A percentile compares a stretch with the other conserved stretches of the same genome.
phyloP scores from a whole-genome alignment of 2,113 vertebrate genomes.

The Reinhardtius hippoglossoides region DNA sequence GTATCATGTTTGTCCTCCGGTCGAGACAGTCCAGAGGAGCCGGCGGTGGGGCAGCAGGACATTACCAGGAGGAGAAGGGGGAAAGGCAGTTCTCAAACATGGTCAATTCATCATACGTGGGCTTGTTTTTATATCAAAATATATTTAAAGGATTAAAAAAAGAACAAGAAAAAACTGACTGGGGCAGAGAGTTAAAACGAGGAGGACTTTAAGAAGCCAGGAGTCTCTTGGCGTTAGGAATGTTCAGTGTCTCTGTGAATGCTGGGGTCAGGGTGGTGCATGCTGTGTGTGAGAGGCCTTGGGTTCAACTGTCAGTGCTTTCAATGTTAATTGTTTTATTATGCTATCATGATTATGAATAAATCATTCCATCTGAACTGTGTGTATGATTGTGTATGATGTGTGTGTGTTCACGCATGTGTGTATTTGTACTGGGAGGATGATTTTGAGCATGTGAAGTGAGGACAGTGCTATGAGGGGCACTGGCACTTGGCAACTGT shows the following conservation, averaged over 20 bases:
- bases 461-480: too few relatives aligned
- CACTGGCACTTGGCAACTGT: too few relatives aligned
- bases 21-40: slow-evolving; percentile 28
- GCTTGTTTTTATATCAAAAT: slow-evolving; percentile 85
- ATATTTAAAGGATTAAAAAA: slow-evolving; percentile 83
- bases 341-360: slow-evolving; percentile 93
- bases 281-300: slow-evolving; percentile 90
- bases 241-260: slow-evolving; percentile 56
- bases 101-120: slow-evolving; percentile 75
- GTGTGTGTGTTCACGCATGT: slow-evolving; percentile 18
- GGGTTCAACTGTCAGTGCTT: slow-evolving; percentile 84
- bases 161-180: slow-evolving; percentile 61
- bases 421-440: too few relatives aligned
- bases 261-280: slow-evolving; percentile 81
- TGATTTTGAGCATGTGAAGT: too few relatives aligned
- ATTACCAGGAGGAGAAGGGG: slow-evolving; percentile 38
- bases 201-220: slow-evolving; percentile 43
- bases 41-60: slow-evolving; percentile 13
- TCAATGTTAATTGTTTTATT: slow-evolving; percentile 94
- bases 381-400: not conserved
- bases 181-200: slow-evolving; percentile 32
- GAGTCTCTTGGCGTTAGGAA: slow-evolving; percentile 37
- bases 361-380: slow-evolving; percentile 90
- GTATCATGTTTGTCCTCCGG: slow-evolving; percentile 50
- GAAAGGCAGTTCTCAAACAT: slow-evolving; percentile 66